Conservation (phyloP, 2,888 invertebrate species). For the Cordylochernes scorpioides region DNA sequence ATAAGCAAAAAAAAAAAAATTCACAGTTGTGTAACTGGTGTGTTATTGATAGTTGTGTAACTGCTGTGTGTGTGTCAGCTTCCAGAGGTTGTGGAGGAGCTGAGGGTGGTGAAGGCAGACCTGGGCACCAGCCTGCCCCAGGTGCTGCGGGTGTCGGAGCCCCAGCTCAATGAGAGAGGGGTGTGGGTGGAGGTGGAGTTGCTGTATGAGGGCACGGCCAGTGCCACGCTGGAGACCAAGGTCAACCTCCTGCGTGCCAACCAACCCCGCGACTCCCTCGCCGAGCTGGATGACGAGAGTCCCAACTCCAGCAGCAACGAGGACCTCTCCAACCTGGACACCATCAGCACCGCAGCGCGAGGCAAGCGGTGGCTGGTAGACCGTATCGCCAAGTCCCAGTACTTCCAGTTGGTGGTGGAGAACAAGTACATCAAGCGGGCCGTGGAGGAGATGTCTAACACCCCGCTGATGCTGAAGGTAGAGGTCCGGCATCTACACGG, state of each 20-base stretch:
- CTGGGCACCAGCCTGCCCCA: conserved; percentile 40
- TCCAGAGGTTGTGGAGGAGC: conserved; percentile 62
- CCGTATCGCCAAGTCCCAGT: conserved; percentile 52
- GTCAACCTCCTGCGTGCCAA: conserved; percentile 46
- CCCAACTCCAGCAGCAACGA: too few species aligned
- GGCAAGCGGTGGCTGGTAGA: conserved; percentile 38
- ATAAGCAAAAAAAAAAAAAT: too few species aligned
- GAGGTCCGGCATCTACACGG: conserved; percentile 51
- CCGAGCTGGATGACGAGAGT: not conserved
- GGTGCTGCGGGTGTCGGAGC: conserved; percentile 34
- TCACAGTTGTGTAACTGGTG: too few species aligned
- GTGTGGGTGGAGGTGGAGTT: conserved; percentile 65
- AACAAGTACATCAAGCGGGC: conserved; percentile 58
- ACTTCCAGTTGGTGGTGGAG: conserved; percentile 66
- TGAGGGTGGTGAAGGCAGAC: conserved; percentile 44
- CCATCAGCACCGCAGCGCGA: not conserved
- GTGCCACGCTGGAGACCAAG: conserved; percentile 61
- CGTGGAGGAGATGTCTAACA: conserved; percentile 69
- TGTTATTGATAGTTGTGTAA: too few species aligned
- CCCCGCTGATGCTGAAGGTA: conserved; percentile 55
- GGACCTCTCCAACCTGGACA: conserved; percentile 28
- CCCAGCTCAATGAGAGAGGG: conserved; percentile 48
- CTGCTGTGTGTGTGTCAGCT: conserved; percentile 25
- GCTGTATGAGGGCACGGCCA: conserved; percentile 29
- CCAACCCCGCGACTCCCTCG: conserved; percentile 12